Evolutionary conservation across 2,888 invertebrate genomes (phyloP).

Genomic region (Aethes cnicana): DNA sequence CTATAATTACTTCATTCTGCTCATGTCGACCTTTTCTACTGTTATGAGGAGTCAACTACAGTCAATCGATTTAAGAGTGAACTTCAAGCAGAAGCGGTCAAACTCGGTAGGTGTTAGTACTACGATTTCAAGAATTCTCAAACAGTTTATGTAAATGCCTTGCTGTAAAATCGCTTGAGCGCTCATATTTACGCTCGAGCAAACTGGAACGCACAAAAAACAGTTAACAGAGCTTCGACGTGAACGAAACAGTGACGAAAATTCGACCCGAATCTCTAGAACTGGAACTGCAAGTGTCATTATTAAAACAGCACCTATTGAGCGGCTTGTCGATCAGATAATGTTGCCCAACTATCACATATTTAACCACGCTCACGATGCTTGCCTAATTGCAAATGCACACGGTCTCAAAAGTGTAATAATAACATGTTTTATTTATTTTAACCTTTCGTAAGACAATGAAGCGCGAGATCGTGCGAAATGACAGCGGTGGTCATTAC

Average conservation of each 20-base stretch:
- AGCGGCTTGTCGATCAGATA: constrained; percentile 33
- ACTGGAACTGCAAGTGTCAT: constrained; percentile 20
- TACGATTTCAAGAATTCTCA: too few relatives aligned
- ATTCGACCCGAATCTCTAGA: constrained; percentile 8
- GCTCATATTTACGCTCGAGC: not conserved
- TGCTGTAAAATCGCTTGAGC: too few relatives aligned
- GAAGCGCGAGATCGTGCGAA: constrained; percentile 34
- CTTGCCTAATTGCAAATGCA: constrained; percentile 38
- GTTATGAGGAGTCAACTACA: too few relatives aligned
- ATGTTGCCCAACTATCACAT: constrained; percentile 43
- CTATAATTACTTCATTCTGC: too few relatives aligned
- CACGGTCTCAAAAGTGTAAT: constrained; percentile 40
- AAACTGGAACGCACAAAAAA: not conserved
- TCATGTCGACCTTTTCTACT: constrained; percentile 22
- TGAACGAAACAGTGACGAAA: not conserved
- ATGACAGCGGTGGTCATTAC: constrained; percentile 22
- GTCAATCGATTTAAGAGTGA: too few relatives aligned
- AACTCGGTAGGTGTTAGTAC: too few relatives aligned
- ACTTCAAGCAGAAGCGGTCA: too few relatives aligned
- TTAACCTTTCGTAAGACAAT: constrained; percentile 44
- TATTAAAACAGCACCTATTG: constrained; percentile 7
- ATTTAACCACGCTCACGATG: constrained; percentile 40
- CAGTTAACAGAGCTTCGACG: not conserved
- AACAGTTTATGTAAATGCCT: too few relatives aligned
- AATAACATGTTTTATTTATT: constrained; percentile 43